phyloP scores from a whole-genome alignment of 2,113 vertebrate genomes.

The Perca flavescens region DNA sequence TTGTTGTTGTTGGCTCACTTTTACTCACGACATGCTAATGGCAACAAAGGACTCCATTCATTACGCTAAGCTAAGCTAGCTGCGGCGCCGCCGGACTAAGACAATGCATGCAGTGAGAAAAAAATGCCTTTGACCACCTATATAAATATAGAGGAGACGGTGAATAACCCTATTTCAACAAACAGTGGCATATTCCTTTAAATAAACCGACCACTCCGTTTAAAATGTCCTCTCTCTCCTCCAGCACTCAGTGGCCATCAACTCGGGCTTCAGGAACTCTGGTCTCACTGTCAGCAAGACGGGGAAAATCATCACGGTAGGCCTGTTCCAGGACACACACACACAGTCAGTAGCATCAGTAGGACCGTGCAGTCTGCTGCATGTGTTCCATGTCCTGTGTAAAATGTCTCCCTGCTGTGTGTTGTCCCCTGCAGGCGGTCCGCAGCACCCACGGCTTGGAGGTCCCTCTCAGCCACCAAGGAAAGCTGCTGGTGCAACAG shows the following conservation, averaged over 20 bases:
- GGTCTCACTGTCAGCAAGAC: conserved; percentile 92
- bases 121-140: too few species aligned
- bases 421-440: conserved; percentile 85
- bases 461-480: conserved; percentile 90
- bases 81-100: too few species aligned
- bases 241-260: conserved; percentile 90
- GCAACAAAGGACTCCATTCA: too few species aligned
- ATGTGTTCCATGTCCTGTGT: background rate
- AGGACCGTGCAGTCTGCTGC: too few species aligned
- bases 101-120: too few species aligned
- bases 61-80: too few species aligned
- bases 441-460: conserved; percentile 94
- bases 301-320: conserved; percentile 93
- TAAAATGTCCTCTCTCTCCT: background rate
- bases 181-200: too few species aligned
- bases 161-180: too few species aligned
- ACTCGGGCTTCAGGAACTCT: conserved; percentile 95
- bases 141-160: too few species aligned
- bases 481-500: conserved; percentile 87
- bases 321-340: background rate
- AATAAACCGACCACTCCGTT: background rate
- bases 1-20: too few species aligned
- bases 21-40: too few species aligned
- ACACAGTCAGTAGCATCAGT: too few species aligned
- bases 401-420: background rate